Evolutionary conservation across 2,113 vertebrate genomes (phyloP).

Genomic region (Spea multiplicata): DNA sequence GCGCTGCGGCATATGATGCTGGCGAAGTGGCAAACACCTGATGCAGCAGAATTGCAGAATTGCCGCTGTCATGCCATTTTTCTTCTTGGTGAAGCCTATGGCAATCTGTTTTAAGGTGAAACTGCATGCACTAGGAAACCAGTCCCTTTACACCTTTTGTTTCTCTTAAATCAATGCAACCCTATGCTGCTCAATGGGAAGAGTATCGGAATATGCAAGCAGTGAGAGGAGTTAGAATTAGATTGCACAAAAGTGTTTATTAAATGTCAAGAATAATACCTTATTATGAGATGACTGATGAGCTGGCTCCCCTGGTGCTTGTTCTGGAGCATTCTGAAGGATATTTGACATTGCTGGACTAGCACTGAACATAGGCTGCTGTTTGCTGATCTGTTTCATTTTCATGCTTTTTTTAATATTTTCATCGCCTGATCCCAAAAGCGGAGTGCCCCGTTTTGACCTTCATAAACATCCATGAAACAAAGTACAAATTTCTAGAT

Average conservation of each 20-base stretch:
- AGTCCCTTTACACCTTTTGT: too few species aligned
- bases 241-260: background rate
- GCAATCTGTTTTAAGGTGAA: too few species aligned
- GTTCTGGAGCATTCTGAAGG: background rate
- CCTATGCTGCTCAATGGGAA: too few species aligned
- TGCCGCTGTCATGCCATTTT: too few species aligned
- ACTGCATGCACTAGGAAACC: too few species aligned
- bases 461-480: background rate
- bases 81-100: too few species aligned
- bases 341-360: background rate
- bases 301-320: background rate
- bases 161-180: too few species aligned
- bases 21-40: too few species aligned
- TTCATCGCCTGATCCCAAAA: background rate
- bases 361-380: background rate
- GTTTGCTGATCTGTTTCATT: background rate
- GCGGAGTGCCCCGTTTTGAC: background rate
- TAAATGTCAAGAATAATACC: constrained; percentile 25
- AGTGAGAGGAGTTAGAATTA: too few species aligned
- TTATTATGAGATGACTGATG: background rate
- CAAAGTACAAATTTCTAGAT: background rate
- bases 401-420: background rate
- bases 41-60: too few species aligned
- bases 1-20: too few species aligned
- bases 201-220: too few species aligned